Conservation (phyloP, 2,888 invertebrate genomes). For the Acronicta leporina region DNA sequence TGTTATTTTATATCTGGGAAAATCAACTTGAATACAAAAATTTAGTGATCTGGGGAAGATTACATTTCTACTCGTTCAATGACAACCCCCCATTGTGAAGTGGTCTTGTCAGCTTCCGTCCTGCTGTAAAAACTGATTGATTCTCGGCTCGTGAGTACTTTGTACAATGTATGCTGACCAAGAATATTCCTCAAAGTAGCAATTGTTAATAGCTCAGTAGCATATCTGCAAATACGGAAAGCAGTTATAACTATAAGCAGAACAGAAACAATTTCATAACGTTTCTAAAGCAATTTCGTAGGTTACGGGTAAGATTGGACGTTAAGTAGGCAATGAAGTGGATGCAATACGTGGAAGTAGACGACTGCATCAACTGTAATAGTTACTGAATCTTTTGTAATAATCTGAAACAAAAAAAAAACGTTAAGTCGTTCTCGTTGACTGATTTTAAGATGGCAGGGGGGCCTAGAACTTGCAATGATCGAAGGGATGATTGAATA, state of each 20-base stretch:
- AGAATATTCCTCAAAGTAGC: constrained; percentile 89
- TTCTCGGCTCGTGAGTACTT: constrained; percentile 90
- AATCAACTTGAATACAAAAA: too few species aligned
- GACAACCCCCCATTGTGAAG: constrained; percentile 87
- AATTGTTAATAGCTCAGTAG: constrained; percentile 81
- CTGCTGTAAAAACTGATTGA: constrained; percentile 88
- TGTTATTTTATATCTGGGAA: neutral
- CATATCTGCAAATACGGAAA: constrained; percentile 58
- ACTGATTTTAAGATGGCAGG: too few species aligned
- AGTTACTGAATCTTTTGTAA: constrained; percentile 95
- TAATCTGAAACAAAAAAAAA: constrained; percentile 91
- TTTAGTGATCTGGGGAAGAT: constrained; percentile 38
- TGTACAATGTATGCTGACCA: constrained; percentile 90
- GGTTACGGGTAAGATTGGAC: constrained; percentile 67
- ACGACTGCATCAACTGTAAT: constrained; percentile 96
- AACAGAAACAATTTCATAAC: neutral
- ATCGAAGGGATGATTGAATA: too few species aligned
- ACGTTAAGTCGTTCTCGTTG: too few species aligned
- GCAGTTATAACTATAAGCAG: neutral
- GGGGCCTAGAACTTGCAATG: too few species aligned
- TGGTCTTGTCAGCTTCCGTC: constrained; percentile 83
- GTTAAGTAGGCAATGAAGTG: constrained; percentile 90
- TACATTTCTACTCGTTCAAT: constrained; percentile 91
- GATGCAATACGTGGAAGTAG: constrained; percentile 92
- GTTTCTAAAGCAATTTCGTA: constrained; percentile 11